These are phyloP conservation scores for Oreotragus oreotragus DNA, from an alignment of 2,113 vertebrate genomes.

Conservation along the genomic window DNA sequence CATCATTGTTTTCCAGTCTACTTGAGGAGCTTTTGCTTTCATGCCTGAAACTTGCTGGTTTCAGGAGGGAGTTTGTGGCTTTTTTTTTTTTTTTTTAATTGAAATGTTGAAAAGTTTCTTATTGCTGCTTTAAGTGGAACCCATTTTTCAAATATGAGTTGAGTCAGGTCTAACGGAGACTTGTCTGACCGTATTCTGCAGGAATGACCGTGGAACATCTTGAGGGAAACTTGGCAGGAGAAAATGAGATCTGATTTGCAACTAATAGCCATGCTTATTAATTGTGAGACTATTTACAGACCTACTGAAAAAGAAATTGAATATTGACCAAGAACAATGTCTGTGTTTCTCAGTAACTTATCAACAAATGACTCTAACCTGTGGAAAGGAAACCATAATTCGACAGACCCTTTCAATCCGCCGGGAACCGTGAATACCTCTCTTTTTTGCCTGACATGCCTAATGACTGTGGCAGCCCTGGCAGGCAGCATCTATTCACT, in stretches of 20 bases:
- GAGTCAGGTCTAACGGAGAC: not conserved
- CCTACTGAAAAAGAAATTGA: slow-evolving; percentile 59
- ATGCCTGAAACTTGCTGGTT: slow-evolving; percentile 24
- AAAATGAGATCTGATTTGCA: slow-evolving; percentile 43
- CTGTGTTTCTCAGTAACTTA: slow-evolving; percentile 67
- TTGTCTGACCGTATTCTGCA: slow-evolving; percentile 33
- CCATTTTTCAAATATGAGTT: slow-evolving; percentile 56
- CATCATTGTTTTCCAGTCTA: slow-evolving; percentile 8
- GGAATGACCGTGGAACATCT: not conserved
- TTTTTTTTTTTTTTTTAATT: slow-evolving; percentile 6
- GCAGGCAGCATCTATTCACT: slow-evolving; percentile 90
- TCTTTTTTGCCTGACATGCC: slow-evolving; percentile 87
- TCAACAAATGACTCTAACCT: slow-evolving; percentile 84
- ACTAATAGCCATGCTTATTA: slow-evolving; percentile 38
- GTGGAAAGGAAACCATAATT: slow-evolving; percentile 67
- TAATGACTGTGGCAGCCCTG: slow-evolving; percentile 82
- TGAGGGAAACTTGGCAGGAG: slow-evolving; percentile 67
- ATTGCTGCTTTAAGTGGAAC: slow-evolving; percentile 37
- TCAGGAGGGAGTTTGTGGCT: not conserved
- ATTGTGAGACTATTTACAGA: slow-evolving; percentile 65
- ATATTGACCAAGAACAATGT: slow-evolving; percentile 72
- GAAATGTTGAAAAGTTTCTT: slow-evolving; percentile 38
- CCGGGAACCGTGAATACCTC: slow-evolving; percentile 80
- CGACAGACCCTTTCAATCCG: slow-evolving; percentile 72
- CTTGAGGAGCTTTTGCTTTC: slow-evolving; percentile 28